Evolutionary conservation across 2,797 vertebrate genomes (phyloP).

Genomic region (Sardinella longiceps): DNA sequence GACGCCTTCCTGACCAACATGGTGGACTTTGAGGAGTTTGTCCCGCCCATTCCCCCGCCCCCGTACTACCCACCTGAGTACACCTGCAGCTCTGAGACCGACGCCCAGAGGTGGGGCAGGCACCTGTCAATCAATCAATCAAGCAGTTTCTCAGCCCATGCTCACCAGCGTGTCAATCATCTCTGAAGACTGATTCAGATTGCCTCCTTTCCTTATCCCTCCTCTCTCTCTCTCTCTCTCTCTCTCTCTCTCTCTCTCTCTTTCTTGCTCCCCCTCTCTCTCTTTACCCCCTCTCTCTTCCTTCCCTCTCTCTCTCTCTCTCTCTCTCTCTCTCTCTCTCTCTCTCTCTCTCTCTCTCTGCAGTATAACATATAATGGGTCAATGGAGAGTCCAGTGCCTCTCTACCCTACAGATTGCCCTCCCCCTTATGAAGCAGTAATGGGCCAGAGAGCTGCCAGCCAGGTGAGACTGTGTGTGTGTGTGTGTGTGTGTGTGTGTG

Average conservation of each 20-base stretch:
- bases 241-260: not conserved
- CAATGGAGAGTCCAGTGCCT: constrained; percentile 95
- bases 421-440: constrained; percentile 93
- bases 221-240: not conserved
- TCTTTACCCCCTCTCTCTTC: constrained; percentile 9
- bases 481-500: not conserved
- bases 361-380: constrained; percentile 97
- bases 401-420: constrained; percentile 95
- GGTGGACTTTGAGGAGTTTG: constrained; percentile 96
- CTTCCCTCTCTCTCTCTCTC: not conserved
- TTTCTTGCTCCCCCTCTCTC: constrained; percentile 13
- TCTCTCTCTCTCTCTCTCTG: constrained; percentile 14
- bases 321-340: not conserved
- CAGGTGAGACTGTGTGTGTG: constrained; percentile 76
- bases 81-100: constrained; percentile 96
- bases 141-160: too few relatives aligned
- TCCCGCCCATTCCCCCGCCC: constrained; percentile 91
- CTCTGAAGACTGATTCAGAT: not conserved
- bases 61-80: constrained; percentile 97
- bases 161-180: too few relatives aligned
- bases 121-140: not conserved
- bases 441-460: constrained; percentile 88
- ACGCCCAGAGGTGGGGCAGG: constrained; percentile 86
- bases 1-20: constrained; percentile 91
- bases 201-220: not conserved